Base-by-base conservation (phyloP, 2,888 invertebrate genomes). In the Nomada ferruginata region DNA sequence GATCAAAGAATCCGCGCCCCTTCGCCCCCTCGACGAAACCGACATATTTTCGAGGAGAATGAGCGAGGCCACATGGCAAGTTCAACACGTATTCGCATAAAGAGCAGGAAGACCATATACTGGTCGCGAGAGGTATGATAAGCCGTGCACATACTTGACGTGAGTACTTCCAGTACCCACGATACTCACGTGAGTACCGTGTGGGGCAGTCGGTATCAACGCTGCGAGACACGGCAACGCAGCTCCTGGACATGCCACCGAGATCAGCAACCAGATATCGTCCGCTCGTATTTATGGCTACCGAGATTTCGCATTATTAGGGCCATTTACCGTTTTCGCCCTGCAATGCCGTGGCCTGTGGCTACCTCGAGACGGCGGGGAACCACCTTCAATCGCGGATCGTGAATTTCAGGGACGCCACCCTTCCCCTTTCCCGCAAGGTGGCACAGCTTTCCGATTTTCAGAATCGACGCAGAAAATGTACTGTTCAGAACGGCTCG, bases 251-350 rank as follows among this genome's bases (percentile, higher is more conserved):
- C 92, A 92, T 92, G 91, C 92, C 91, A 93, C 91, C 90, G 87
- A 92, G 93, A 93, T 93, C 89, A 86, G 79, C 69, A 73, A 77
- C 77, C 71, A 83, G 93, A 93, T 93, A 93, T 91, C 90, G 89
- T 87, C 85, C 87, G 89, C 90, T 91, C 92, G 90, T 93, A 93
- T 93, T 93, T 93, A 93, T 93, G 91, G 88, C 90, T 88, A 86
- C 83, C 90, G 88, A 93, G 93, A 93, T 93, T 93, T 93, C 91
- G 91, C 93, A 92, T 93, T 93, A 93, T 93, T 93, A 93, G 92
- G 90, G 93, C 91, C 91, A 91, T 93, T 93, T 92, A 91, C 90
- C 90, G 91, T 92, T 92, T 93, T 92, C 90, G 90, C 90, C 89
- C 90, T 89, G 89, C 92, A 92, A 92, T 92, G 91, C 90, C 85